Evolutionary conservation across 2,797 vertebrate species (phyloP), one percentile per base, ranked within the genome.

Genomic region (Lophotriccus pileatus): DNA sequence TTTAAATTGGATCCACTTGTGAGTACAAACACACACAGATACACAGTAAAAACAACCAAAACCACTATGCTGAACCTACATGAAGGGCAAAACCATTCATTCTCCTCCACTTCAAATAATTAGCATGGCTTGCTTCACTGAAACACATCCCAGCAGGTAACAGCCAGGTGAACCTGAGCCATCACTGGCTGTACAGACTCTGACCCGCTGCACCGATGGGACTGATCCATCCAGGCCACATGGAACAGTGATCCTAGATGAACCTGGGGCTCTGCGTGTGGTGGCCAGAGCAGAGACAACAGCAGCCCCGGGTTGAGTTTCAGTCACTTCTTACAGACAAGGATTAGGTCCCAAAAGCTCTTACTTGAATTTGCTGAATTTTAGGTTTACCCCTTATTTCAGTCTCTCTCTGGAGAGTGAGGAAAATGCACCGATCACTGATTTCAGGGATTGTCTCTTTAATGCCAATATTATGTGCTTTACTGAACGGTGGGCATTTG

Each of bases 401-500:
- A 49, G 2, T 30, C 22, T 75, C 64, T 80, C 64, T 53, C 52
- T 4, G 2, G 25, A 58, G 44, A 87, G 27, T 2, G 46, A 67
- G 68, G 78, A 85, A 94, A 89, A 89, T 19, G 20, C 81, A 72
- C 49, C 77, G 46, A 90, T 89, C 43, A 25, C 75, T 55, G n/a
- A 87, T 90, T 94, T 81, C 59, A 59, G 59, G 58, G 62, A 83
- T 39, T 87, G 69, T 44, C 84, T 80, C 91, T 93, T 78, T 76
- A 78, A 81, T 46, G 73, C 34, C 89, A 81, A 78, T 95, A 86
- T 36, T 76, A 59, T 75, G 66, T 69, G 79, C 73, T 92, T 89
- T 92, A 73, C 87, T 78, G 87, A 92, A 84, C 1, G 2, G 87
- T 56, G 79, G 92, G 72, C 91, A 56, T 95, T 95, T 69, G 86